Evolutionary conservation across 2,888 invertebrate genomes (phyloP).

Genomic region (Philopedon plagiatum): DNA sequence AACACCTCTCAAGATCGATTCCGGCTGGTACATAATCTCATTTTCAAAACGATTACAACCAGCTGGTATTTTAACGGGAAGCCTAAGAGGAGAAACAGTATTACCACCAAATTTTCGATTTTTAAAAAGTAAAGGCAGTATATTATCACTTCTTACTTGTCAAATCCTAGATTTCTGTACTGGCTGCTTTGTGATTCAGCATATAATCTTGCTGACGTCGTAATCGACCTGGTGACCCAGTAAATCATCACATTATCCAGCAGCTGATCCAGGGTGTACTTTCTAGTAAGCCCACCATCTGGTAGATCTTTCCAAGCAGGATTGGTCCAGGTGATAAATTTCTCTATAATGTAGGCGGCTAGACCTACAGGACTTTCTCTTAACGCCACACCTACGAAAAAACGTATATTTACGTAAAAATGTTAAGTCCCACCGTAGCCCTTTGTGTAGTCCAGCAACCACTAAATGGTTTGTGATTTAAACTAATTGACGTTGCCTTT

Average conservation of each 20-base stretch:
- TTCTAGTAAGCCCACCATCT: constrained; percentile 78
- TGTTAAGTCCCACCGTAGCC: too few species aligned
- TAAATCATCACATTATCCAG: constrained; percentile 88
- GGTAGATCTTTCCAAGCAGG: constrained; percentile 66
- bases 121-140: too few species aligned
- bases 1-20: constrained; percentile 73
- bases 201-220: constrained; percentile 82
- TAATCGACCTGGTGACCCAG: constrained; percentile 82
- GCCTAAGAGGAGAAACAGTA: constrained; percentile 73
- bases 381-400: constrained; percentile 79
- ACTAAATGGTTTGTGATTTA: too few species aligned
- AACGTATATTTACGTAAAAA: too few species aligned
- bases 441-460: too few species aligned
- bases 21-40: constrained; percentile 76
- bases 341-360: constrained; percentile 92
- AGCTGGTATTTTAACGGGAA: constrained; percentile 78
- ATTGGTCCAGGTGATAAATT: constrained; percentile 85
- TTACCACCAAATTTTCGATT: too few species aligned
- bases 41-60: constrained; percentile 83
- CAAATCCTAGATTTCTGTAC: constrained; percentile 21
- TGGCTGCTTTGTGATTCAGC: constrained; percentile 72
- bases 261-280: constrained; percentile 79
- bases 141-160: neutral
- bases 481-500: too few species aligned
- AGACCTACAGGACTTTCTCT: constrained; percentile 87